phyloP scores from a whole-genome alignment of 2,888 invertebrate genomes.

The Callimorpha dominula region DNA sequence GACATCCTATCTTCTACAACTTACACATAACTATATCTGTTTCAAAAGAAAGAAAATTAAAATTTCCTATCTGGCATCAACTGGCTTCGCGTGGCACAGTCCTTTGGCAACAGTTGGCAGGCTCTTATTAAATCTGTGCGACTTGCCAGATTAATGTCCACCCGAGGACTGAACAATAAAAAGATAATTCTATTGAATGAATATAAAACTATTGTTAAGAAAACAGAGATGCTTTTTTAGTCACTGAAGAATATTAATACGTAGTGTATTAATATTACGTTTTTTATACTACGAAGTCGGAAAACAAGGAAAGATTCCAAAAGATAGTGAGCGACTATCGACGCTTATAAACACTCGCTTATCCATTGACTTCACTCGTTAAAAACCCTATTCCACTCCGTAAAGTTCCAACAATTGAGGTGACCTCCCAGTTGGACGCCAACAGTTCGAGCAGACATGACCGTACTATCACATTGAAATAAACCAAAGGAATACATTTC shows the following conservation, averaged over 20 bases:
- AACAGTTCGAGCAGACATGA: background rate
- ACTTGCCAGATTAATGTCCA: constrained; percentile 26
- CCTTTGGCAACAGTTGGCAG: constrained; percentile 27
- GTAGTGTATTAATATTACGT: background rate
- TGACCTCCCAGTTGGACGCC: too few species aligned
- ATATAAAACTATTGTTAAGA: background rate
- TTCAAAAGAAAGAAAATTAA: background rate
- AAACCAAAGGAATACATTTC: background rate
- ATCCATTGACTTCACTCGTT: too few species aligned
- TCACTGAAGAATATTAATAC: background rate
- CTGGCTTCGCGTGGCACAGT: constrained; percentile 17
- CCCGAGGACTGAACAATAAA: constrained; percentile 17
- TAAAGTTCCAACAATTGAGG: too few species aligned
- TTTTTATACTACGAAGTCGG: too few species aligned
- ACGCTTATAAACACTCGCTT: too few species aligned
- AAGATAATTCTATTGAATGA: background rate
- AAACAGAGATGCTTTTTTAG: background rate
- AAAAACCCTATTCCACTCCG: too few species aligned
- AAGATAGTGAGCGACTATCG: too few species aligned
- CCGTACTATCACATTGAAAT: background rate
- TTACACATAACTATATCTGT: background rate
- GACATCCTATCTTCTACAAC: too few species aligned
- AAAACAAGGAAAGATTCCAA: too few species aligned
- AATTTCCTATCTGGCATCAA: constrained; percentile 17
- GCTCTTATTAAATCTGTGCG: constrained; percentile 32